A percentile compares a stretch with the other conserved stretches of the same genome.
Evolutionary conservation across 2,113 vertebrate genomes (phyloP).

Genomic region (Embiotoca jacksoni): DNA sequence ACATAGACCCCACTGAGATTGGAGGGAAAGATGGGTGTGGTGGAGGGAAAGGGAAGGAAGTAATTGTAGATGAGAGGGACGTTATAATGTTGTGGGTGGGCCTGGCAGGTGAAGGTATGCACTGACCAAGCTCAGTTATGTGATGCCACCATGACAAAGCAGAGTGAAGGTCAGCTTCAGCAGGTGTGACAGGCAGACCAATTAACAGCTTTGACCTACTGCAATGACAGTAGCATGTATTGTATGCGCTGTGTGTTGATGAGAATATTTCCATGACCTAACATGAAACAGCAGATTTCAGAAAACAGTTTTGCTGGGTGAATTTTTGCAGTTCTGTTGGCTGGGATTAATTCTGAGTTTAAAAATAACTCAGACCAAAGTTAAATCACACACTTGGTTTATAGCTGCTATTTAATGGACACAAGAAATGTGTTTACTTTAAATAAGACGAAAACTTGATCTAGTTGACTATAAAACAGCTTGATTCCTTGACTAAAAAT

Average conservation of each 20-base stretch:
- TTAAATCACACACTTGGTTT: too few relatives aligned
- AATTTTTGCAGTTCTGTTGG: too few relatives aligned
- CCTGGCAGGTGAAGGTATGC: neutral
- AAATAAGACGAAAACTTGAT: too few relatives aligned
- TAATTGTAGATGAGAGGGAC: constrained; percentile 1
- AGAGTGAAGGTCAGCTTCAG: neutral
- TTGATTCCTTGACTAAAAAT: too few relatives aligned
- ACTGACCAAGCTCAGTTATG: constrained; percentile 13
- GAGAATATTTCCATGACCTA: too few relatives aligned
- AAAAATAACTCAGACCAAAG: too few relatives aligned
- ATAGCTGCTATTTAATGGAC: too few relatives aligned
- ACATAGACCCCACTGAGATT: constrained; percentile 4
- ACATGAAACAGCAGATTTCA: neutral
- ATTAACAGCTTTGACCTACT: neutral
- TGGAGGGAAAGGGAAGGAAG: neutral
- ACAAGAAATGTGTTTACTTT: too few relatives aligned
- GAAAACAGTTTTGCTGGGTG: neutral
- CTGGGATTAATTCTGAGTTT: too few relatives aligned
- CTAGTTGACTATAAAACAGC: too few relatives aligned
- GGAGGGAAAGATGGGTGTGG: constrained; percentile 21
- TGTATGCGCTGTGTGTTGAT: too few relatives aligned
- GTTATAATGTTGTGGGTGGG: neutral
- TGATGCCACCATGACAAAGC: constrained; percentile 44
- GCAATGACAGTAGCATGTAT: too few relatives aligned
- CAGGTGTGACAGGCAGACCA: constrained; percentile 10